phyloP scores from a whole-genome alignment of 2,888 invertebrate species.

The Allophyes oxyacanthae region DNA sequence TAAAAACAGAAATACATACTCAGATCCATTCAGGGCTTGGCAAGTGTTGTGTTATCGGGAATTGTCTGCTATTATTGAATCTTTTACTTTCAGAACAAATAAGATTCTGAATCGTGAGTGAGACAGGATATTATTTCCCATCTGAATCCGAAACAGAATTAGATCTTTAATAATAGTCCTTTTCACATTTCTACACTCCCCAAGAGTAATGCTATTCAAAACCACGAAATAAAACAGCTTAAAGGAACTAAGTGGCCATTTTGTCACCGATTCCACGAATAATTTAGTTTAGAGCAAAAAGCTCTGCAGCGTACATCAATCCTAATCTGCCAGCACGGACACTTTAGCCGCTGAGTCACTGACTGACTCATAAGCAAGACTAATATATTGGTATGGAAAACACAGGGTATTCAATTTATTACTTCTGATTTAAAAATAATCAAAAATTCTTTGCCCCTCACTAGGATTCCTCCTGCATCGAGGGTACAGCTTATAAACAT shows the following conservation, averaged over 20 bases:
- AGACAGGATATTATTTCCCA: neutral
- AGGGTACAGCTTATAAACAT: no score
- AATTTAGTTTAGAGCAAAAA: constrained; percentile 60
- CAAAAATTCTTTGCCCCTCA: no score
- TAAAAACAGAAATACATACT: no score
- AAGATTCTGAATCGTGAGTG: neutral
- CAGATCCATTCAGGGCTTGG: no score
- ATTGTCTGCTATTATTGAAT: no score
- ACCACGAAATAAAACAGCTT: constrained; percentile 43
- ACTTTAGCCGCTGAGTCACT: constrained; percentile 68
- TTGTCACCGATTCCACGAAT: constrained; percentile 60
- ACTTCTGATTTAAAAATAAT: no score
- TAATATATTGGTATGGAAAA: constrained; percentile 17
- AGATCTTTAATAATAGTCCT: constrained; percentile 24
- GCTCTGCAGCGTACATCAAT: constrained; percentile 68
- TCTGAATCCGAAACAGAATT: constrained; percentile 2
- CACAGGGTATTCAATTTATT: neutral
- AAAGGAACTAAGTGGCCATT: constrained; percentile 55
- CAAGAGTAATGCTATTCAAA: constrained; percentile 18
- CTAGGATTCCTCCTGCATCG: no score
- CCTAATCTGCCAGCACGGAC: constrained; percentile 74
- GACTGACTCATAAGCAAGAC: constrained; percentile 63
- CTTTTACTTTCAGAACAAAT: no score
- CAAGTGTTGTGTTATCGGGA: no score
- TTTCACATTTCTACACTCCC: constrained; percentile 24